A percentile compares a stretch with the other conserved stretches of the same genome.
These are phyloP conservation scores for Triops longicaudatus DNA, from an alignment of 1,140 invertebrate genomes.

Conservation along the genomic window DNA sequence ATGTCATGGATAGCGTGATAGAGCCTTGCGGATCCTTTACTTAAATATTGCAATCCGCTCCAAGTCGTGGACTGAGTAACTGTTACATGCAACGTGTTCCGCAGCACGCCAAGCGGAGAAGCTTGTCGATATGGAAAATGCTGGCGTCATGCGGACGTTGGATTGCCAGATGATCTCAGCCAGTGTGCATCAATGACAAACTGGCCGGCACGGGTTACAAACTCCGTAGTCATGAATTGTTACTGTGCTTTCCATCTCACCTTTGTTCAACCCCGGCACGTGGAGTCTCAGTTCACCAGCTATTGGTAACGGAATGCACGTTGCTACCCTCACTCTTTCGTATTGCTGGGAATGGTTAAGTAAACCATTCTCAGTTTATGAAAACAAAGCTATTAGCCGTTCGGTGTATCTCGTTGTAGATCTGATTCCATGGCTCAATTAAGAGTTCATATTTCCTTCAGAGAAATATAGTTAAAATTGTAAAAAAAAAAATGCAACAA, in stretches of 20 bases:
- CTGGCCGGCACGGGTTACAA: background rate
- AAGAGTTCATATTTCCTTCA: no score
- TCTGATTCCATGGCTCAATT: no score
- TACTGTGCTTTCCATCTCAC: background rate
- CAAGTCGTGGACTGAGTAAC: background rate
- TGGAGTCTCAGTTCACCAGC: no score
- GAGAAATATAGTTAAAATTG: no score
- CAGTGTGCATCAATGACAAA: background rate
- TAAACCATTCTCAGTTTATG: no score
- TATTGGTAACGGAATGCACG: no score
- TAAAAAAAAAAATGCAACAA: no score
- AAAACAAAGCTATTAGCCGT: no score
- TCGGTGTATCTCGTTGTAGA: no score
- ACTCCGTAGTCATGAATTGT: background rate
- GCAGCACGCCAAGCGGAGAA: background rate
- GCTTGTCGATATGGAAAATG: background rate
- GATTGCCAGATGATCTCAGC: background rate
- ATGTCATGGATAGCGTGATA: constrained; percentile 11
- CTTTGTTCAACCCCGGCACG: no score
- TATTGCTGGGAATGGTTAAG: no score
- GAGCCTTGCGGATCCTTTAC: background rate
- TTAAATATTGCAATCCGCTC: constrained; percentile 1
- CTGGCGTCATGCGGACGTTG: background rate
- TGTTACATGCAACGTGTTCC: background rate
- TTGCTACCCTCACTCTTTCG: no score